These are phyloP conservation scores for Alectura lathami DNA, from an alignment of 2,113 vertebrate genomes.

Conservation along the genomic window DNA sequence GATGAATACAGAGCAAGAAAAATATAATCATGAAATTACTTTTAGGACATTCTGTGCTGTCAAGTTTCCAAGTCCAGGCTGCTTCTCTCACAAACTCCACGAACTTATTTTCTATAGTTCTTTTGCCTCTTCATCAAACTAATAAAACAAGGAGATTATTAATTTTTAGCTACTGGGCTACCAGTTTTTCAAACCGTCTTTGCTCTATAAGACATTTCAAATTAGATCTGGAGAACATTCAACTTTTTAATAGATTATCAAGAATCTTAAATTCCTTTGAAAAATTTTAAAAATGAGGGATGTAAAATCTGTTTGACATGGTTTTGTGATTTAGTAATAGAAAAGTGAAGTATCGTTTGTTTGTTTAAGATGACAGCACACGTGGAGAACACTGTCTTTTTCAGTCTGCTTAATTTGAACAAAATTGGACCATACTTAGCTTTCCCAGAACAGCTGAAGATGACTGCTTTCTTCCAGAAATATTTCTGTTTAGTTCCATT, in stretches of 20 bases:
- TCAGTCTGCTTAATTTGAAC: neutral
- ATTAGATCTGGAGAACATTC: neutral
- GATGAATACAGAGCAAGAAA: neutral
- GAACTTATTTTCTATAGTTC: neutral
- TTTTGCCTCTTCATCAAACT: neutral
- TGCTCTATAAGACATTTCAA: neutral
- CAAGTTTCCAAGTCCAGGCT: neutral
- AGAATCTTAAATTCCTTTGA: neutral
- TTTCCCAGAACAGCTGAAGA: neutral
- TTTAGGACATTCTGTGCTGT: neutral
- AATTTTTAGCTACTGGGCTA: neutral
- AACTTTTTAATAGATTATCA: rapidly evolving
- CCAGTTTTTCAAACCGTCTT: neutral
- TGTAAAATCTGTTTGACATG: neutral
- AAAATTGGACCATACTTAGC: neutral
- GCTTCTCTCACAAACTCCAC: neutral
- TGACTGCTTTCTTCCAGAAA: neutral
- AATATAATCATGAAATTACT: neutral
- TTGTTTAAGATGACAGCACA: neutral
- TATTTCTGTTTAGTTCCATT: neutral
- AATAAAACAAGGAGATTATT: neutral
- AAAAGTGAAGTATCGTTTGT: neutral
- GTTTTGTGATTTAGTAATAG: neutral
- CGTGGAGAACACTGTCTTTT: neutral
- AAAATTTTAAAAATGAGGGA: neutral